Base-by-base conservation (phyloP, 2,888 invertebrate genomes). In the Lithophane socia region DNA sequence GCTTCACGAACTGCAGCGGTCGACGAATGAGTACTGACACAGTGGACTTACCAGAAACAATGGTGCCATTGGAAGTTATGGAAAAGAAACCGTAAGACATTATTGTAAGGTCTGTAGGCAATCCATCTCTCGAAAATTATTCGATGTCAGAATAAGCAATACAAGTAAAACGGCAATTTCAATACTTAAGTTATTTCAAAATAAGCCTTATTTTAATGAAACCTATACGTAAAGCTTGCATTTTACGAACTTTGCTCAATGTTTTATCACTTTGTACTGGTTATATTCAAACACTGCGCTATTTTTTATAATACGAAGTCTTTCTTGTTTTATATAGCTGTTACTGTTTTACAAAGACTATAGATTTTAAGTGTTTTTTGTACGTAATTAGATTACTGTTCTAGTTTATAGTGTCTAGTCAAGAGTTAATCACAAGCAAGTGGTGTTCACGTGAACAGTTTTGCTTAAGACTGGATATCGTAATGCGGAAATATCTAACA, bases 1-100 rank as follows among this genome's bases (percentile, higher is more conserved):
- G 98, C 93, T 98, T 98, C 89, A 97, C 97, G 0, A 97, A 97
- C 71, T 98, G 98, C 90, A 97, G 92, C 81, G 95, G 95, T 66
- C 92, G 94, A 77, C 92, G 93, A 88, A 95, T 92, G 95, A 97
- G 95, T 76, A 92, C 91, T 16, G 89, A 87, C 47, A 92, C 94
- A n/a, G 88, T 85, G 70, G 95, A 96, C 54, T 72, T 96, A 47
- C 96, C 96, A 37, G 96, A 96, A 90, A 94, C 94, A 21, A 95
- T 96, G 96, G 92, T 96, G 56, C 96, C 96, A 16, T 89, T 96
- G 69, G 96, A 95, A 82, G 79, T 86, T 21, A 92, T 92, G 72
- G 92, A 94, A 84, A 96, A 95, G 86, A 95, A 95, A 88, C 81
- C 89, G 77, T 93, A 88, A 89, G 18, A 65, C 61, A 42, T 44